These are phyloP conservation scores for Marasmarcha lunaedactyla DNA, from an alignment of 2,888 invertebrate species.

Conservation along the genomic window DNA sequence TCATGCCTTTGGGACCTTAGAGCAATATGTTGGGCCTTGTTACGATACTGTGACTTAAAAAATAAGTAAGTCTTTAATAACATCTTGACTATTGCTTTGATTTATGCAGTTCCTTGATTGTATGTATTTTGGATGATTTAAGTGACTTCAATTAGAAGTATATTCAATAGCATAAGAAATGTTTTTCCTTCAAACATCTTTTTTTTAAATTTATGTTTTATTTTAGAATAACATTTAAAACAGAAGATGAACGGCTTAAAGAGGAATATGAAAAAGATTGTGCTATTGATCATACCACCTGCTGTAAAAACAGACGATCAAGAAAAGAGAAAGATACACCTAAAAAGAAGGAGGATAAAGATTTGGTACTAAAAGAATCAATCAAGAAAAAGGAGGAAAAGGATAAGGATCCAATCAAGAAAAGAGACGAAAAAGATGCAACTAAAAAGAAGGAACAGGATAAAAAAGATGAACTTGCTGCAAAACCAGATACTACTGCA, in stretches of 20 bases:
- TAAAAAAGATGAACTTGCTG: conserved; percentile 16
- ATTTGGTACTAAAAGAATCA: too few species aligned
- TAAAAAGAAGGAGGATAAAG: conserved; percentile 28
- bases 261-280: conserved; percentile 41
- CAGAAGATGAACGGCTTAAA: conserved; percentile 46
- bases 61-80: conserved; percentile 49
- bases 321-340: conserved; percentile 28
- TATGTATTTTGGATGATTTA: too few species aligned
- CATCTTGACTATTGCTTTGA: not conserved
- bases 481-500: conserved; percentile 15
- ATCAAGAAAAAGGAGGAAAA: conserved; percentile 23
- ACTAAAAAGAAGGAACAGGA: conserved; percentile 8
- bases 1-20: conserved; percentile 74
- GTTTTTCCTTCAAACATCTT: too few species aligned
- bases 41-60: conserved; percentile 75
- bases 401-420: conserved; percentile 16
- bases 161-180: conserved; percentile 1
- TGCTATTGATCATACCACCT: conserved; percentile 40
- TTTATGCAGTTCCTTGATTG: too few species aligned
- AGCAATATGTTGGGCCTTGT: conserved; percentile 78
- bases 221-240: conserved; percentile 46
- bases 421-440: not conserved
- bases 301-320: conserved; percentile 41
- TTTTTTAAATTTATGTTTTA: too few species aligned
- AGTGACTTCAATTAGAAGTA: not conserved